These are phyloP conservation scores for Chrysocyon brachyurus DNA, from an alignment of 2,797 vertebrate genomes.

Conservation along the genomic window DNA sequence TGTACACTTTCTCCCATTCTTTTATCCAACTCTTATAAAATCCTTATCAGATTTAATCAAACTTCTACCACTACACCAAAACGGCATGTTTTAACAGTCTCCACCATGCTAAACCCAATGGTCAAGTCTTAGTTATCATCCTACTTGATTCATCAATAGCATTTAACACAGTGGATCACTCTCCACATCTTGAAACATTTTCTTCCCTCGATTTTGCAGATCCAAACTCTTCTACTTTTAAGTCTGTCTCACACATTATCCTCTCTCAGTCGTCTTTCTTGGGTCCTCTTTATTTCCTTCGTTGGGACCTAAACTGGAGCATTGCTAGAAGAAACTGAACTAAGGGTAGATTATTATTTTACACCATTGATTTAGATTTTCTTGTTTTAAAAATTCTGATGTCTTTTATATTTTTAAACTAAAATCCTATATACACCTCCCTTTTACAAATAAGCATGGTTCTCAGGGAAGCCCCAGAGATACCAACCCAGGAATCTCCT, in stretches of 20 bases:
- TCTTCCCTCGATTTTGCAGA: conserved; percentile 27
- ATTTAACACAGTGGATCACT: neutral
- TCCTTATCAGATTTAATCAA: neutral
- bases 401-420: neutral
- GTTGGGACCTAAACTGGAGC: neutral
- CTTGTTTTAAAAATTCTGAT: conserved; percentile 30
- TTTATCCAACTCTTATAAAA: neutral
- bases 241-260: neutral
- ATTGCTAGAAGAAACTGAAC: neutral
- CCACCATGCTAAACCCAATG: neutral
- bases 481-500: neutral
- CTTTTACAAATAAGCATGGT: neutral
- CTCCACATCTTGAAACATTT: neutral
- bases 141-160: neutral
- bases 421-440: neutral
- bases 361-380: conserved; percentile 5
- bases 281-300: neutral
- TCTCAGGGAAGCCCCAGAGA: neutral
- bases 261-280: neutral
- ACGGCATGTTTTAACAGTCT: neutral
- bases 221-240: conserved; percentile 5
- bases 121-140: conserved; percentile 14
- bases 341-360: conserved; percentile 1
- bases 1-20: neutral
- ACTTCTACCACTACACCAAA: neutral